Evolutionary conservation across 2,888 invertebrate genomes (phyloP).

Genomic region (Acrocyrtus sp.): DNA sequence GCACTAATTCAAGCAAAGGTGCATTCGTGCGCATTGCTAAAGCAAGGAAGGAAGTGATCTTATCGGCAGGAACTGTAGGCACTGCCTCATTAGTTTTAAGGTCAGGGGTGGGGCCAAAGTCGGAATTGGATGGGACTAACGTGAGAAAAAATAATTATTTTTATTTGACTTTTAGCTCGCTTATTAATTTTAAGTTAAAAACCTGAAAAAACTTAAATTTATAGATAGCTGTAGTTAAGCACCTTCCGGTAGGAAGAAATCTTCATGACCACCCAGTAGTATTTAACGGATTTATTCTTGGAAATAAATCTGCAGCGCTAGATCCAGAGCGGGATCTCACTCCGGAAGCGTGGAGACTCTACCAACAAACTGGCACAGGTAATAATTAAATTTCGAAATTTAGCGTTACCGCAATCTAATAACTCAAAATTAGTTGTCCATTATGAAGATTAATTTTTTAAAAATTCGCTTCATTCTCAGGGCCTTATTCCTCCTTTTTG

Average conservation of each 20-base stretch:
- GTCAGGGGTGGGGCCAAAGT: background rate
- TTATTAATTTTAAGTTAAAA: background rate
- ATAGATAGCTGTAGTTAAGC: background rate
- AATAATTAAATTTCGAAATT: too few species aligned
- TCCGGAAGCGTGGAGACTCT: constrained; percentile 2
- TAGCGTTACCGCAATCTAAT: too few species aligned
- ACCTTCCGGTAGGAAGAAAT: constrained; percentile 4
- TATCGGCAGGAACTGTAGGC: background rate
- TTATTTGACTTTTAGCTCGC: too few species aligned
- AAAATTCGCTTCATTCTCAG: too few species aligned
- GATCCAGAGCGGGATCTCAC: constrained; percentile 2
- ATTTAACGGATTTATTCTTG: background rate
- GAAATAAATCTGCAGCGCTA: background rate
- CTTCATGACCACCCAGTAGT: constrained; percentile 11
- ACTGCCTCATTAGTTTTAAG: background rate
- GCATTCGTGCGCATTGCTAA: background rate
- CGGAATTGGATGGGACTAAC: background rate
- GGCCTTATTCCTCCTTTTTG: constrained; percentile 1
- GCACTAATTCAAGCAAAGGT: background rate
- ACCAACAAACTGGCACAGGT: constrained; percentile 8
- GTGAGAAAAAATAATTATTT: too few species aligned
- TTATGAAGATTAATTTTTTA: too few species aligned
- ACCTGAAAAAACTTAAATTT: background rate
- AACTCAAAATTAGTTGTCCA: too few species aligned
- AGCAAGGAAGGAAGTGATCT: background rate